These are phyloP conservation scores for Sisyra terminalis DNA, from an alignment of 2,888 invertebrate genomes.

Conservation along the genomic window DNA sequence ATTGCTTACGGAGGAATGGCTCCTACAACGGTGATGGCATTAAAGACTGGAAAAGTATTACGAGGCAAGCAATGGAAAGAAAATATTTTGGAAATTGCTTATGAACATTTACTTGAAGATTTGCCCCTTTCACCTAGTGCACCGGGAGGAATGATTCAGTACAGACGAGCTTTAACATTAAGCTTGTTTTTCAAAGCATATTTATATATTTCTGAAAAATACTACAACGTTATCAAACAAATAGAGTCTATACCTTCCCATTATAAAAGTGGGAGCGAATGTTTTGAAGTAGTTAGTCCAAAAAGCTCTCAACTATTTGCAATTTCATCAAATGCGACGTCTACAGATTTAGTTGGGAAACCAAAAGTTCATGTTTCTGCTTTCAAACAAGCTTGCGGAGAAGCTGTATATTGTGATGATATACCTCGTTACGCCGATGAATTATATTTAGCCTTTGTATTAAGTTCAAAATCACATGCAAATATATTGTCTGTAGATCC, in stretches of 20 bases:
- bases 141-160: conserved; percentile 53
- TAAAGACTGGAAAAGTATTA: conserved; percentile 41
- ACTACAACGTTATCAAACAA: neutral
- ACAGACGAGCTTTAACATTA: conserved; percentile 43
- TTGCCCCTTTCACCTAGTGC: conserved; percentile 52
- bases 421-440: conserved; percentile 62
- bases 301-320: conserved; percentile 58
- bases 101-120: conserved; percentile 50
- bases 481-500: conserved; percentile 60
- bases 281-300: conserved; percentile 37
- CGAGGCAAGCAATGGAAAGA: conserved; percentile 46
- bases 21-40: conserved; percentile 61
- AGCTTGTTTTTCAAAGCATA: conserved; percentile 61
- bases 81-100: conserved; percentile 39
- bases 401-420: conserved; percentile 85
- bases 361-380: conserved; percentile 71
- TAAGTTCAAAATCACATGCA: conserved; percentile 71
- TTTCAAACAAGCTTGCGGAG: conserved; percentile 73
- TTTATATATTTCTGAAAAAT: conserved; percentile 37
- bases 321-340: conserved; percentile 35
- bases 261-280: conserved; percentile 36
- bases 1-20: conserved; percentile 92
- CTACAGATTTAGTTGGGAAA: conserved; percentile 60
- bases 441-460: conserved; percentile 61
- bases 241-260: conserved; percentile 22